Base-by-base conservation (phyloP, 2,888 invertebrate genomes). In the Calameuta idolon region DNA sequence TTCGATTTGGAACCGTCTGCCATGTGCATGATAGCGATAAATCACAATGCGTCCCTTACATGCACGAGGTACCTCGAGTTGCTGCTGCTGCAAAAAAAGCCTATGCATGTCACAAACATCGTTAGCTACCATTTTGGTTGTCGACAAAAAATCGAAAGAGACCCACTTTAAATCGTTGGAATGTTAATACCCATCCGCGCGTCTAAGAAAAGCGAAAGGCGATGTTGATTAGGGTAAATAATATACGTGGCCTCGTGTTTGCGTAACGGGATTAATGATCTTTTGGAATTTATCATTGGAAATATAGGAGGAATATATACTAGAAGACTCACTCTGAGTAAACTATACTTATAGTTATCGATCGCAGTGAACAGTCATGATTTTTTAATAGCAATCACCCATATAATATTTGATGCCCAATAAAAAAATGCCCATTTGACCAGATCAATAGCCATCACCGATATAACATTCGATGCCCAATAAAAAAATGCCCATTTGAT, bases 91-190 rank as follows among this genome's bases (percentile, higher is more conserved):
- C 40, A 40, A 40, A 40, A 69, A 69, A 69, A n/a, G 4, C 30
- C 30, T n/a, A 69, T 69, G 69, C 69, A 69, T 69, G 69, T 69
- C 69, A 69, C 69, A 69, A 69, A 33, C 69, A 69, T 69, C 69
- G 69, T 69, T 69, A 69, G 69, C 69, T 69, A 40, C 40, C 40
- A 40, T 40, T 40, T 40, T 40, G 40, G 15, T 15, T 15, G 40
- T 40, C 40, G 40, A 40, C 40, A 40, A 40, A 40, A 40, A 40
- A 40, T 15, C 15, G 15, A 40, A 40, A 40, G 40, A 40, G 4
- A 40, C 15, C 40, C 40, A 40, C 40, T 40, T 40, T 69, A 69
- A 69, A 11, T 69, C 69, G 33, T 30, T 33, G 69, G 33, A 69
- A 69, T 33, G 69, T 69, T 69, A 33, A 69, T 69, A 30, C 69